Conservation (phyloP, 2,888 invertebrate genomes). For the Hirtodrosophila duncani region DNA sequence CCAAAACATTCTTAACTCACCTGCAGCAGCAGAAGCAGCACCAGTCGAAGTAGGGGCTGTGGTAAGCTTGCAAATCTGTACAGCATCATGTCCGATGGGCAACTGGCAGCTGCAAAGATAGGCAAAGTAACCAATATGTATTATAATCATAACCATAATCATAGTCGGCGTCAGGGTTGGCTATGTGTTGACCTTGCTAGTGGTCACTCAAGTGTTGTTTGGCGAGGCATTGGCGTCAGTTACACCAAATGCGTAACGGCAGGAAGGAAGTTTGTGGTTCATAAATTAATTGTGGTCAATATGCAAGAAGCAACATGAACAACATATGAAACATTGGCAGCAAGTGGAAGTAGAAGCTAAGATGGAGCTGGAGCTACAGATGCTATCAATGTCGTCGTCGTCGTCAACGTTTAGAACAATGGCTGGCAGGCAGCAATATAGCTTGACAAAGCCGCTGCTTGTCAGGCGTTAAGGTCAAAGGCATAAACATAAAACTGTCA, state of each 20-base stretch:
- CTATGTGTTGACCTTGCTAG: constrained; percentile 53
- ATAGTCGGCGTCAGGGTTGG: constrained; percentile 36
- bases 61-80: constrained; percentile 29
- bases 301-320: constrained; percentile 32
- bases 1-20: constrained; percentile 39
- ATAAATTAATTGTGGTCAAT: constrained; percentile 68
- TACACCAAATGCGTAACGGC: constrained; percentile 48
- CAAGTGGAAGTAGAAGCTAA: constrained; percentile 10
- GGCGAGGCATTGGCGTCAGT: constrained; percentile 31
- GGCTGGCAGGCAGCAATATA: not conserved
- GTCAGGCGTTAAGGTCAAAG: constrained; percentile 66
- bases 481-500: constrained; percentile 58
- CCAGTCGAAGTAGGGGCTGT: constrained; percentile 9
- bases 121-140: constrained; percentile 37
- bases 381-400: constrained; percentile 41
- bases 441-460: constrained; percentile 26
- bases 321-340: constrained; percentile 24
- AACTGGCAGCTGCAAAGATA: constrained; percentile 53
- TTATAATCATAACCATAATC: constrained; percentile 39
- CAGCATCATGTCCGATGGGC: constrained; percentile 42
- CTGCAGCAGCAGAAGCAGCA: constrained; percentile 33
- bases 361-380: no score
- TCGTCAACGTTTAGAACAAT: constrained; percentile 42
- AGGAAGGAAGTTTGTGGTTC: constrained; percentile 70
- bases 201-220: constrained; percentile 60